A percentile compares a stretch with the other conserved stretches of the same genome.
These are phyloP conservation scores for Protodeltote pygarga DNA, from an alignment of 2,888 invertebrate genomes.

Conservation along the genomic window DNA sequence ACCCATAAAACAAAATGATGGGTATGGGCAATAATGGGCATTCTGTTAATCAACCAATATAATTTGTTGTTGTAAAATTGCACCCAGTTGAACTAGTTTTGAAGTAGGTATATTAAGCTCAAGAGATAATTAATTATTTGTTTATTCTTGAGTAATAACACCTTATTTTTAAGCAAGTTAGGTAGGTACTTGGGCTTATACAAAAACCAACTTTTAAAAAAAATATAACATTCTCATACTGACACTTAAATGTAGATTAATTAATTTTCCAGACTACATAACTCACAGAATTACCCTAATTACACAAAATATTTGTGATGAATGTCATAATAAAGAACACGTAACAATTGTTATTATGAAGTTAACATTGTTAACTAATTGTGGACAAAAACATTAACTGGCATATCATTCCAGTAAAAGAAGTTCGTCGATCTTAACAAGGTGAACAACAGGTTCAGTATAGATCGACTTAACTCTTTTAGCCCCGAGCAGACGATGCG, in stretches of 20 bases:
- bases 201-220: too few species aligned
- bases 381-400: slow-evolving; percentile 31
- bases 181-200: too few species aligned
- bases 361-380: slow-evolving; percentile 15
- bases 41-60: slow-evolving; percentile 1
- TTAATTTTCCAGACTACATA: too few species aligned
- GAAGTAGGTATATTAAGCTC: slow-evolving; percentile 9
- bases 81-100: slow-evolving; percentile 23
- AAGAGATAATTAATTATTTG: neutral
- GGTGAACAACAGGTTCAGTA: slow-evolving; percentile 75
- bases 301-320: neutral
- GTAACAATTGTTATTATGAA: slow-evolving; percentile 13
- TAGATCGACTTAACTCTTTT: slow-evolving; percentile 63
- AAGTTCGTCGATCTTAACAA: slow-evolving; percentile 67
- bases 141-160: neutral
- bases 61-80: slow-evolving; percentile 15
- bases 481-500: slow-evolving; percentile 57
- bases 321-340: slow-evolving; percentile 6
- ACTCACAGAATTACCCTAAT: neutral
- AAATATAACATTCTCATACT: too few species aligned
- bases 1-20: slow-evolving; percentile 22
- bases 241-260: too few species aligned
- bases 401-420: slow-evolving; percentile 59
- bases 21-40: slow-evolving; percentile 11
- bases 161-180: too few species aligned